Evolutionary conservation across 2,113 vertebrate species (phyloP).

Genomic region (Chlamydotis undulata): DNA sequence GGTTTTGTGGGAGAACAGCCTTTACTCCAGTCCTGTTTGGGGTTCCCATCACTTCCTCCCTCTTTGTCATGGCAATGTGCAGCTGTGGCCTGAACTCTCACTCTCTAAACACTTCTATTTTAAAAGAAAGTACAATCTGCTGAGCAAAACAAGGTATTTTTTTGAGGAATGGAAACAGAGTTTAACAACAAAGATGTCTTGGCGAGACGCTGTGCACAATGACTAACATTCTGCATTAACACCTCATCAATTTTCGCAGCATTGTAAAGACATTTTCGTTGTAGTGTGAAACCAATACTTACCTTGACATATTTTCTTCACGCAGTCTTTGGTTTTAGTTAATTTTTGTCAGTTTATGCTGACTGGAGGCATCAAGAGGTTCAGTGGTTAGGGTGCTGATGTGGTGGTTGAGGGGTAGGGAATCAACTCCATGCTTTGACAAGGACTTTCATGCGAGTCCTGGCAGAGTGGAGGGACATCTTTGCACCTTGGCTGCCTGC

Average conservation of each 20-base stretch:
- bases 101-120: background rate
- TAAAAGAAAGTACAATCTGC: background rate
- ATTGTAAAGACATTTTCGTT: background rate
- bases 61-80: background rate
- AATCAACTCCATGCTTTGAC: background rate
- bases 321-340: background rate
- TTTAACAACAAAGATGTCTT: constrained; percentile 6
- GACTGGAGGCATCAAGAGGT: background rate
- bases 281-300: background rate
- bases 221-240: constrained; percentile 34
- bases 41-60: background rate
- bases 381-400: background rate
- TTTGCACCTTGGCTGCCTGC: background rate
- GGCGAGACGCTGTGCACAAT: background rate
- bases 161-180: background rate
- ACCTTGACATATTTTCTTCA: background rate
- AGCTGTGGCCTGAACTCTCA: background rate
- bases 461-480: background rate
- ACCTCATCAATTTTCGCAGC: background rate
- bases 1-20: background rate
- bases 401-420: background rate
- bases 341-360: background rate
- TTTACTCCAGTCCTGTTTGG: background rate
- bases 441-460: background rate
- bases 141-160: background rate